A percentile compares a stretch with the other conserved stretches of the same genome.
Conservation (phyloP, 2,113 vertebrate species). For the Acanthisitta chloris region DNA sequence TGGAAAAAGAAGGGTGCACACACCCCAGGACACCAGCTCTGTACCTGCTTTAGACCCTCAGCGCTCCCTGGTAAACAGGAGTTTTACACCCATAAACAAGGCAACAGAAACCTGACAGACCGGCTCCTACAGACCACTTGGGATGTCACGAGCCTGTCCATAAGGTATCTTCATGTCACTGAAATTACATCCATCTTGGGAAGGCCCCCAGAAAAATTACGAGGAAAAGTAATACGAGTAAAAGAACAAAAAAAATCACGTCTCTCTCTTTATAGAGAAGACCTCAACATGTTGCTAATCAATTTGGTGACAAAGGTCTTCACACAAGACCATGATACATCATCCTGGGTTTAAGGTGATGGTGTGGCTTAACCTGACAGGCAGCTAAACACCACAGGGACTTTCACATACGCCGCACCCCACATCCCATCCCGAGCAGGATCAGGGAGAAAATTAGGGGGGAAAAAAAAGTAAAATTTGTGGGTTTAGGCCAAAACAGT, state of each 20-base stretch:
- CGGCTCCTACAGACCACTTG: not conserved
- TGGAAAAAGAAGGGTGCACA: not conserved
- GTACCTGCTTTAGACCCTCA: not conserved
- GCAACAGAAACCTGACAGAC: not conserved
- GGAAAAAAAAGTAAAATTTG: not conserved
- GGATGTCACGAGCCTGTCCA: not conserved
- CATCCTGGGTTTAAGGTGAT: not conserved
- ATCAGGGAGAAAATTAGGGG: too few relatives aligned
- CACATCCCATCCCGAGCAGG: not conserved
- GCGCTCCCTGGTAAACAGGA: rapidly evolving
- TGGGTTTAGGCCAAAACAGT: not conserved
- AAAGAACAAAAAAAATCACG: not conserved
- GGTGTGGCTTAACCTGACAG: not conserved
- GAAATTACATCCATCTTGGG: not conserved
- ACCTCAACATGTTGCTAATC: rapidly evolving
- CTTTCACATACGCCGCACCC: not conserved
- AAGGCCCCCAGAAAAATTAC: not conserved
- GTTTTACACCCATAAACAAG: not conserved
- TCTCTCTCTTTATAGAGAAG: not conserved
- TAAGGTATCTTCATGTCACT: not conserved
- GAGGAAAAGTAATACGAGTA: not conserved
- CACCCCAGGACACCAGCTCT: not conserved
- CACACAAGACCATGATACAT: not conserved
- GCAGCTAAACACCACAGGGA: not conserved
- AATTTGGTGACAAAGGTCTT: not conserved